Evolutionary conservation across 2,888 invertebrate species (phyloP).

Genomic region (Adelphocoris suturalis): DNA sequence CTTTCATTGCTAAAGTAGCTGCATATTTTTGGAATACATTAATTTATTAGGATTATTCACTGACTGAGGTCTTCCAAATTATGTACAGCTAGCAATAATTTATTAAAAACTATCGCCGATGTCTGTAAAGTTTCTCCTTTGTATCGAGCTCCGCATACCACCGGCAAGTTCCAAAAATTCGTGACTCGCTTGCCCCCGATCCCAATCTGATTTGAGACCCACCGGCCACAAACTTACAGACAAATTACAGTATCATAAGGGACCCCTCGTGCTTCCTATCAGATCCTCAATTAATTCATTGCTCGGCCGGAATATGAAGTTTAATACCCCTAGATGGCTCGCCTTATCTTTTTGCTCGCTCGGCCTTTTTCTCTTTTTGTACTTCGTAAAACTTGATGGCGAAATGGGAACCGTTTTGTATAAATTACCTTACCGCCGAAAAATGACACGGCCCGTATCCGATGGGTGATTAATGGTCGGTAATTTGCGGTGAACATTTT

Average conservation of each 20-base stretch:
- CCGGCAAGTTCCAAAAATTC: conserved; percentile 13
- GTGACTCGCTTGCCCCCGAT: conserved; percentile 62
- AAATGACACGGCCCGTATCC: conserved; percentile 50
- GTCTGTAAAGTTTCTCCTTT: conserved; percentile 12
- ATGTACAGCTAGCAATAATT: too few relatives aligned
- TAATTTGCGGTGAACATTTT: conserved; percentile 19
- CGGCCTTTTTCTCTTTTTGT: not conserved
- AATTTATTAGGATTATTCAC: too few relatives aligned
- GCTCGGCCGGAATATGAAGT: not conserved
- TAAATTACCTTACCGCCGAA: conserved; percentile 30
- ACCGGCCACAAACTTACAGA: conserved; percentile 39
- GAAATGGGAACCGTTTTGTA: conserved; percentile 23
- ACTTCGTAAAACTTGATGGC: not conserved
- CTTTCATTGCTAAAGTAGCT: too few relatives aligned
- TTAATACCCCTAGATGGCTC: not conserved
- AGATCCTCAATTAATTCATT: conserved; percentile 61
- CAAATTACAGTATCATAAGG: conserved; percentile 62
- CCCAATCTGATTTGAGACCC: conserved; percentile 52
- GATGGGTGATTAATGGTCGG: conserved; percentile 56
- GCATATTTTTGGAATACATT: too few relatives aligned
- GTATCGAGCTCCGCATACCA: not conserved
- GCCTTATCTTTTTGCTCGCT: conserved; percentile 5
- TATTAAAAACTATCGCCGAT: not conserved
- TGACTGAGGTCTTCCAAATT: too few relatives aligned
- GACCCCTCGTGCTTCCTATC: conserved; percentile 15